These are phyloP conservation scores for Nibea coibor DNA, from an alignment of 2,113 vertebrate species.

Conservation along the genomic window DNA sequence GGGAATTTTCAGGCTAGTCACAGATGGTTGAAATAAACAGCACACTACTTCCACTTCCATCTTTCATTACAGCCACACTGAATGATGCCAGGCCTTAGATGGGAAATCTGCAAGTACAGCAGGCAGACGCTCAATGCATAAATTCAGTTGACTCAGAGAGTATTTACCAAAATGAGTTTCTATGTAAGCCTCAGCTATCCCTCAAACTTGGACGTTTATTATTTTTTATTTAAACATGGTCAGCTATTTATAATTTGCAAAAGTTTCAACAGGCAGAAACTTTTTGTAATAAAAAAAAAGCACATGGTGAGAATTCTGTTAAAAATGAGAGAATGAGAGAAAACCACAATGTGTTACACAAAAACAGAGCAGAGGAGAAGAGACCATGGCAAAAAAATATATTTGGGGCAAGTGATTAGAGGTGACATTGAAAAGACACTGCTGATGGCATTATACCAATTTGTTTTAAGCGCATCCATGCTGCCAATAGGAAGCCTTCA, in stretches of 20 bases:
- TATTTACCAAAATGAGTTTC: slow-evolving; percentile 40
- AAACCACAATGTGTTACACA: neutral
- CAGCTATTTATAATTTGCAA: neutral
- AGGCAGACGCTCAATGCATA: slow-evolving; percentile 57
- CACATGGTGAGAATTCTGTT: neutral
- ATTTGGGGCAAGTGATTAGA: slow-evolving; percentile 15
- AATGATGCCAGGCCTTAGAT: slow-evolving; percentile 64
- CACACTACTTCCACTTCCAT: slow-evolving; percentile 66
- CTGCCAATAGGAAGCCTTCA: slow-evolving; percentile 28
- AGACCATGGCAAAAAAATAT: neutral
- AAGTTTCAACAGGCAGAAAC: neutral
- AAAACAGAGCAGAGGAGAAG: neutral
- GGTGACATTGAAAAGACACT: slow-evolving; percentile 28
- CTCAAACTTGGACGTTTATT: neutral
- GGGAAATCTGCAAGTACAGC: slow-evolving; percentile 72
- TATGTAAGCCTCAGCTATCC: slow-evolving; percentile 13
- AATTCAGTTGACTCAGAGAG: slow-evolving; percentile 47
- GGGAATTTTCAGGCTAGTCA: slow-evolving; percentile 60
- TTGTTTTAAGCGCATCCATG: slow-evolving; percentile 38
- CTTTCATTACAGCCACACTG: slow-evolving; percentile 63
- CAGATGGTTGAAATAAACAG: slow-evolving; percentile 76
- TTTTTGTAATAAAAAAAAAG: neutral
- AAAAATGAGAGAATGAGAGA: neutral
- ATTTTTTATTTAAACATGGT: neutral
- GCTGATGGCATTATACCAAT: slow-evolving; percentile 29